Base-by-base conservation (phyloP, 2,113 vertebrate genomes). In the Urocolius indicus region DNA sequence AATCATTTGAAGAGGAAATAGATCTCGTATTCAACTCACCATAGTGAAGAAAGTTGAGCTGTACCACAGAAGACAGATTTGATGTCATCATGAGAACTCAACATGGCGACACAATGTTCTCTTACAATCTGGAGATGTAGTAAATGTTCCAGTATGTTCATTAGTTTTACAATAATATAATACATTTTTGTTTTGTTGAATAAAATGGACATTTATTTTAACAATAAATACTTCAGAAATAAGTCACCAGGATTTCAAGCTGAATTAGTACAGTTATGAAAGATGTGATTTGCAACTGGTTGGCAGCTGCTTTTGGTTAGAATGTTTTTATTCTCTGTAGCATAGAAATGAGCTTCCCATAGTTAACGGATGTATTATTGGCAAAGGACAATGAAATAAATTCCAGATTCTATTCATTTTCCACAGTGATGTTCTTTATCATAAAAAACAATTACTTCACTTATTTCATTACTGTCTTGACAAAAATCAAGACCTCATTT, bases 321-420 rank as follows among this genome's bases (percentile, higher is more conserved):
- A 82, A 73, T 82, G 57, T 65, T 96, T 94, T 96, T 89, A 93
- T 90, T 92, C 86, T 96, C 65, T 55, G 30, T 73, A 95, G 21
- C 61, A 41, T 16, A 78, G 61, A 84, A 95, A 93, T 84, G 65
- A 81, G 62, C 81, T 96, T 96, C 77, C 66, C 66, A 73, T 87
- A 49, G 65, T 95, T 84, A 93, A 73, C 0, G 7, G 69, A 93
- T 89, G 19, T 66, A 72, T 81, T 87, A 87, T 43, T 95, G 87
- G 80, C 81, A 84, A 95, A 94, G 54, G 66, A 68, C 41, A 84
- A 68, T 34, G 11, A 95, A 94, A 94, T 69, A 94, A 93, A 95
- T 81, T 94, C 77, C 81, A 87, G 81, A 91, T 87, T 78, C 30
- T 61, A 49, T 72, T 95, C 43, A 57, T 87, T 38, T 66, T 94